Percentiles rank a stretch among this genome's conserved stretches.
These are phyloP conservation scores for Streptopelia turtur DNA, from an alignment of 2,797 vertebrate species.

Conservation along the genomic window DNA sequence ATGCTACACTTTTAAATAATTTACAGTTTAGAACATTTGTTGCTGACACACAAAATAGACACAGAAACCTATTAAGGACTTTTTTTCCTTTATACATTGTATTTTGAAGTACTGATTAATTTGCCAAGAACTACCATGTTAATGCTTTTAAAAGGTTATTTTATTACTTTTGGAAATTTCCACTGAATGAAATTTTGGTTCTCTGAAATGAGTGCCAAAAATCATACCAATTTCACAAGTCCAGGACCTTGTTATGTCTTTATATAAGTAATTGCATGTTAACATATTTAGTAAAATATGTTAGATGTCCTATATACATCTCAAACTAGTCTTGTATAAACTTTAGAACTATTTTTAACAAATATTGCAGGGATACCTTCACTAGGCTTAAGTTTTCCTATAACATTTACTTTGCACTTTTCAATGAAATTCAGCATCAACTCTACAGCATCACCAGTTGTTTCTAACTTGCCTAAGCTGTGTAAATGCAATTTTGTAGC, in stretches of 20 bases:
- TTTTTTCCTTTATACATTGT: neutral
- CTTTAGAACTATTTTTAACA: constrained; percentile 22
- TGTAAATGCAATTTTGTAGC: constrained; percentile 24
- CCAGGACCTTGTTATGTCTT: neutral
- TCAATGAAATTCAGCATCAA: neutral
- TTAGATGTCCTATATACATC: neutral
- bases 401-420: neutral
- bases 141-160: neutral
- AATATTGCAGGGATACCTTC: neutral
- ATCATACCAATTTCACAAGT: neutral
- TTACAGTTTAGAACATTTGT: neutral
- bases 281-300: neutral
- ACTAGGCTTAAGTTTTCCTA: neutral
- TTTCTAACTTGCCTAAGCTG: constrained; percentile 24
- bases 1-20: neutral
- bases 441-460: neutral
- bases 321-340: neutral
- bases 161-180: neutral
- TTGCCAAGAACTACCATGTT: neutral
- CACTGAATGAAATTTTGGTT: neutral
- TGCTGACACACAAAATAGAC: neutral
- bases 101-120: neutral
- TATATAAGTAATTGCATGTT: neutral
- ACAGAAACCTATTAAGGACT: neutral
- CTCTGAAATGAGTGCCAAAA: neutral